phyloP scores from a whole-genome alignment of 2,888 invertebrate genomes.

The Microchrysa polita region DNA sequence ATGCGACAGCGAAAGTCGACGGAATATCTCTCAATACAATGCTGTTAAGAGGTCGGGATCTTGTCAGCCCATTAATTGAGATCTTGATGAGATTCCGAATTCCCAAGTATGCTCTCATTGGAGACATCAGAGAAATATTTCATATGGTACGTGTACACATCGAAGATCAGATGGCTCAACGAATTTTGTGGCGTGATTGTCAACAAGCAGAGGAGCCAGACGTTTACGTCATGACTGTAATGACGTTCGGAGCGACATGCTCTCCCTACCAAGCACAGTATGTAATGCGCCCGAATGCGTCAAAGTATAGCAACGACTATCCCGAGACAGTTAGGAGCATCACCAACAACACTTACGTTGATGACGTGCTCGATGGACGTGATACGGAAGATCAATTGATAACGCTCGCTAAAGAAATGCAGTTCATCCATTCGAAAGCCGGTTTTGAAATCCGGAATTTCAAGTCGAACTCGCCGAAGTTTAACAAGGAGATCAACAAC shows the following conservation, averaged over 20 bases:
- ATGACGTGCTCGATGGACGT: neutral
- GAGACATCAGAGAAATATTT: neutral
- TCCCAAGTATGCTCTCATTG: neutral
- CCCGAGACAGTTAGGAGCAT: neutral
- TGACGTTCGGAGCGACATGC: neutral
- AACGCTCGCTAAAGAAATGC: neutral
- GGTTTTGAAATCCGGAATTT: slow-evolving; percentile 4
- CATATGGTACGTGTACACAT: too few relatives aligned
- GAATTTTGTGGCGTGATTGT: neutral
- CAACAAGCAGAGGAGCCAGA: neutral
- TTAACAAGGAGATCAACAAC: neutral
- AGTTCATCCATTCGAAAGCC: neutral
- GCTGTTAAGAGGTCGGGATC: slow-evolving; percentile 3
- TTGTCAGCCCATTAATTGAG: neutral
- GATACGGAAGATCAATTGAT: neutral
- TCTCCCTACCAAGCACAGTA: too few relatives aligned
- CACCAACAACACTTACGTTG: neutral
- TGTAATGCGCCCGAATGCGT: neutral
- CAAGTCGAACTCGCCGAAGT: neutral
- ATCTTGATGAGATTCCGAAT: neutral
- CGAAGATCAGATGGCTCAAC: too few relatives aligned
- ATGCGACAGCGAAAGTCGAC: neutral
- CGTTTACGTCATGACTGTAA: neutral
- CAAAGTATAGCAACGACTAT: neutral
- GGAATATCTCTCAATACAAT: neutral